Evolutionary conservation across 2,797 vertebrate species (phyloP).

Genomic region (Pterois miles): DNA sequence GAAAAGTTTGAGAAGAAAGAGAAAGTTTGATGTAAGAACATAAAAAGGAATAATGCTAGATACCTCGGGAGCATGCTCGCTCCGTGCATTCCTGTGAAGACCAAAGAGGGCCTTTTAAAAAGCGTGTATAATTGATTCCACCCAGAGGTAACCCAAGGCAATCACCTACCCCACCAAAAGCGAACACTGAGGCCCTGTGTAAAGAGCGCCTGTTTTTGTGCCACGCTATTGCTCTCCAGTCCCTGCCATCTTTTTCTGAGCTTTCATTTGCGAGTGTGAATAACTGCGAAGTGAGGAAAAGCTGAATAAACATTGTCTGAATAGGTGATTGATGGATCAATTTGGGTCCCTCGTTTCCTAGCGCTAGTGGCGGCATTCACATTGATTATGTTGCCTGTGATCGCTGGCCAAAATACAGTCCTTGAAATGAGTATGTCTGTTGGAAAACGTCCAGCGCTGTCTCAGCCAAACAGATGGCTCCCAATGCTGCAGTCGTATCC

Average conservation of each 20-base stretch:
- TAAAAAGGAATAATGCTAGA: constrained; percentile 69
- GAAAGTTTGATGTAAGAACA: constrained; percentile 73
- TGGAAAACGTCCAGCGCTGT: constrained; percentile 67
- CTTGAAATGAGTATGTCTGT: constrained; percentile 69
- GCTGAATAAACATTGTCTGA: constrained; percentile 77
- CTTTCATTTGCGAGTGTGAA: constrained; percentile 68
- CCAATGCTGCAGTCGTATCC: constrained; percentile 76
- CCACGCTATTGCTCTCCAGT: constrained; percentile 25
- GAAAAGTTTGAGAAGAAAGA: constrained; percentile 73
- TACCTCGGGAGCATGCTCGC: constrained; percentile 61
- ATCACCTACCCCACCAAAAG: constrained; percentile 60
- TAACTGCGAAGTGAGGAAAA: constrained; percentile 58
- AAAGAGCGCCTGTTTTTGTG: constrained; percentile 48
- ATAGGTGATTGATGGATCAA: constrained; percentile 77
- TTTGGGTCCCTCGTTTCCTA: constrained; percentile 59
- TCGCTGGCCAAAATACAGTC: constrained; percentile 70
- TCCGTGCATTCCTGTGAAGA: constrained; percentile 61
- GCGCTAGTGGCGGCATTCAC: constrained; percentile 57
- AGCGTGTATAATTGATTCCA: constrained; percentile 75
- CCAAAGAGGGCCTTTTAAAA: constrained; percentile 70
- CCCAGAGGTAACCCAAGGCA: constrained; percentile 73
- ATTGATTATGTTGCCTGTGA: constrained; percentile 69
- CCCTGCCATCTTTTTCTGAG: constrained; percentile 42
- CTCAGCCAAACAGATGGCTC: constrained; percentile 80
- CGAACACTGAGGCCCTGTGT: constrained; percentile 44